phyloP scores from a whole-genome alignment of 1,140 invertebrate species.

The Mactra quadrangularis region DNA sequence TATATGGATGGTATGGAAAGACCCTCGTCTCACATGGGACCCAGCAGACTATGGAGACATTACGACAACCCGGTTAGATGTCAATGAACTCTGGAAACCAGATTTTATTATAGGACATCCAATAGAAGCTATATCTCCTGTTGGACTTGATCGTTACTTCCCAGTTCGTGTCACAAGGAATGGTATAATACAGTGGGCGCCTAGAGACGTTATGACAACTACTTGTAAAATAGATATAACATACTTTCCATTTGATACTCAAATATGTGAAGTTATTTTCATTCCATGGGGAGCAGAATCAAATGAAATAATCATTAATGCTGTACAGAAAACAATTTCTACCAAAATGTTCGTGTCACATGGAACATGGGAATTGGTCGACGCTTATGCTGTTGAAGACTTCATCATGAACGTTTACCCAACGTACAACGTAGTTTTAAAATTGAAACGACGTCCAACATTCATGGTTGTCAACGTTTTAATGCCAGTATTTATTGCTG shows the following conservation, averaged over 20 bases:
- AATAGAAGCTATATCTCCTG: too few relatives aligned
- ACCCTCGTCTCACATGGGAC: too few relatives aligned
- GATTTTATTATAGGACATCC: too few relatives aligned
- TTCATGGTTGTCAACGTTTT: conserved; percentile 85
- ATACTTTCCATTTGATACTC: conserved; percentile 89
- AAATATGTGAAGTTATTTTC: conserved; percentile 86
- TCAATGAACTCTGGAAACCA: too few relatives aligned
- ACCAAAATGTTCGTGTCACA: conserved; percentile 85
- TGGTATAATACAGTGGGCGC: conserved; percentile 38
- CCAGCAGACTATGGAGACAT: too few relatives aligned
- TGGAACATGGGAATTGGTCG: conserved; percentile 84
- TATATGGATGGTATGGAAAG: too few relatives aligned
- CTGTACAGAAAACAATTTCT: conserved; percentile 68
- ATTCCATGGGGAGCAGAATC: conserved; percentile 71
- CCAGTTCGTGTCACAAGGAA: conserved; percentile 7
- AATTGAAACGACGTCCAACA: conserved; percentile 63
- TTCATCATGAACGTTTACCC: conserved; percentile 10
- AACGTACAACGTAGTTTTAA: conserved; percentile 65
- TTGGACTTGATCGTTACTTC: too few relatives aligned
- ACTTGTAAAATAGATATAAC: conserved; percentile 94
- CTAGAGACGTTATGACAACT: conserved; percentile 75
- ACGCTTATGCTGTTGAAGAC: not conserved
- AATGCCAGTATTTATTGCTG: conserved; percentile 86
- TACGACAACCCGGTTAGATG: too few relatives aligned
- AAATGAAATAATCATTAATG: not conserved